These are phyloP conservation scores for Acanthosepion lycidas DNA, from an alignment of 2,888 invertebrate genomes.

Conservation along the genomic window DNA sequence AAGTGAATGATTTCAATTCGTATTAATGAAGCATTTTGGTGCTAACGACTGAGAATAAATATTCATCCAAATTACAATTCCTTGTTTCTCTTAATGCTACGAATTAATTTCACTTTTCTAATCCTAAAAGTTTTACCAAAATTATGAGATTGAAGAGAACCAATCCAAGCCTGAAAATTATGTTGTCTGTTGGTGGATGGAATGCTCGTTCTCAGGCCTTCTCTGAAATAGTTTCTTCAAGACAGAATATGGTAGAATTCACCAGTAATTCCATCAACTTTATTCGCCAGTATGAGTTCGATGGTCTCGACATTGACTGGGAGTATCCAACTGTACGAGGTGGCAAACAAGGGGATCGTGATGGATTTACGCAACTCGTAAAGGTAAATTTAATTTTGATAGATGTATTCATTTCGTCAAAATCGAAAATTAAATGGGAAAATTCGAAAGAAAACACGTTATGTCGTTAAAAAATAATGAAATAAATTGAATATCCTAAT, in stretches of 20 bases:
- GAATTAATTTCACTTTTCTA: background rate
- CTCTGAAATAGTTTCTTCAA: background rate
- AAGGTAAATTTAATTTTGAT: background rate
- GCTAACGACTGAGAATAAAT: too few species aligned
- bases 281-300: background rate
- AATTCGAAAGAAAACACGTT: too few species aligned
- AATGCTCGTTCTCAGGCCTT: conserved; percentile 20
- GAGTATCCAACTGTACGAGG: conserved; percentile 36
- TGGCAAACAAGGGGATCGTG: background rate
- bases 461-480: too few species aligned
- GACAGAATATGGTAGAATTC: background rate
- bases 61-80: background rate
- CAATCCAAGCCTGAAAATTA: background rate
- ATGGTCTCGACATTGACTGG: conserved; percentile 46
- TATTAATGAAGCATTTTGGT: too few species aligned
- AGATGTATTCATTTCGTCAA: background rate
- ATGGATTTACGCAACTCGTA: background rate
- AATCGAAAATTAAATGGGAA: background rate
- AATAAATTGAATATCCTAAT: too few species aligned
- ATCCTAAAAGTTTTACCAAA: background rate
- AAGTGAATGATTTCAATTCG: too few species aligned
- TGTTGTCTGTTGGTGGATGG: conserved; percentile 24
- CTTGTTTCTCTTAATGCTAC: background rate
- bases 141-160: background rate
- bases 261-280: conserved; percentile 34